Base-by-base conservation (phyloP, 1,140 invertebrate genomes). In the Drosophila nasuta region DNA sequence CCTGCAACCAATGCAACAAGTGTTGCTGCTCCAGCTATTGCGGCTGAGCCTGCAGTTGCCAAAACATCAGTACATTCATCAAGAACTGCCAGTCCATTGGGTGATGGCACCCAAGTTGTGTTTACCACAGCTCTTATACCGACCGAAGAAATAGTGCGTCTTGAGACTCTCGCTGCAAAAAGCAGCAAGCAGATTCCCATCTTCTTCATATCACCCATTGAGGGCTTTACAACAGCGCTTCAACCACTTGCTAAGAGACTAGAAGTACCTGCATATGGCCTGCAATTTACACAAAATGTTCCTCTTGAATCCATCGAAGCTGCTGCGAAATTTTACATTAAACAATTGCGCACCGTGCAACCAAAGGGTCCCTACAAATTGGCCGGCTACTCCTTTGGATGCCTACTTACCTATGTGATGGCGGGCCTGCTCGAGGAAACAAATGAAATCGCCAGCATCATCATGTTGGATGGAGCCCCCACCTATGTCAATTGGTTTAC, bases 351-450 rank as follows among this genome's bases (percentile, higher is more conserved):
- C 81, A 94, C 93, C 25, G 93, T 97, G n/a, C 97, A 98, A 93
- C 94, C 95, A 0, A 93, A 94, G 65, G 97, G 97, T 64, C 97
- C 98, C 0, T 98, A 98, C 93, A 95, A 95, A 17, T 92, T 99
- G 43, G 94, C 96, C 38, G 98, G 98, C 2, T 99, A 99, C 93
- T 99, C 98, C 0, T 99, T 97, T 93, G 98, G 98, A 51, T 96
- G 97, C 6, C 95, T 96, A 66, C 95, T 99, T 7, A 98, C 97
- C 3, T 97, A 98, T 91, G 98, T 99, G 93, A 99, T 99, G 95
- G 96, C 96, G 2, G 79, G 96, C 7, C 95, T 97, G 82, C 92
- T 99, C 28, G 97, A 99, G 92, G 93, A 94, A 66, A 93, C 75
- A 52, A 94, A 95, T 7, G 95, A 96, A 81, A 93, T 93, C 28